Percentiles rank a stretch among this genome's conserved stretches.
Evolutionary conservation across 2,888 invertebrate species (phyloP).

Genomic region (Rhorus exstirpatorius): DNA sequence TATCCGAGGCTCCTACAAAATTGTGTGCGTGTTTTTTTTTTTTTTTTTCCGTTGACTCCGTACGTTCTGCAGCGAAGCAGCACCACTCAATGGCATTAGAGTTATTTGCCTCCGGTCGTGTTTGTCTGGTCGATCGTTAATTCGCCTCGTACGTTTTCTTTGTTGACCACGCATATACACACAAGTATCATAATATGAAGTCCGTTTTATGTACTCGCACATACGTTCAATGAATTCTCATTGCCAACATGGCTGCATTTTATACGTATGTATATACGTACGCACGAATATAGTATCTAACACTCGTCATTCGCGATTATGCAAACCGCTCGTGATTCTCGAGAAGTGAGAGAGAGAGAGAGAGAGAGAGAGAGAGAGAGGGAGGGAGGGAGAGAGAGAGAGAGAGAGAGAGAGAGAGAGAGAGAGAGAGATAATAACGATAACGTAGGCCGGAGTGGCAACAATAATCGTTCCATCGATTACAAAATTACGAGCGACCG

Average conservation of each 20-base stretch:
- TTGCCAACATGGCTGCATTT: conserved; percentile 51
- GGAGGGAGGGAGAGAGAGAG: conserved; percentile 12
- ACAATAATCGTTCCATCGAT: conserved; percentile 65
- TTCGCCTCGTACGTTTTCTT: conserved; percentile 44
- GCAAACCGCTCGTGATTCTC: conserved; percentile 60
- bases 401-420: conserved; percentile 47
- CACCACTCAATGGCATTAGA: conserved; percentile 27
- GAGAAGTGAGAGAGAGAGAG: conserved; percentile 22
- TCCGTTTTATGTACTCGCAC: not conserved
- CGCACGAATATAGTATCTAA: conserved; percentile 43
- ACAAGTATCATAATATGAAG: not conserved
- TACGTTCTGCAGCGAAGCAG: not conserved
- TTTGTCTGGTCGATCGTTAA: conserved; percentile 51
- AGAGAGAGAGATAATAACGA: too few relatives aligned
- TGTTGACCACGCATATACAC: conserved; percentile 33
- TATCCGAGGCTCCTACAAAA: not conserved
- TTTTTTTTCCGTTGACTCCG: not conserved
- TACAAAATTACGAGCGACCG: conserved; percentile 62
- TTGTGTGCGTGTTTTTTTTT: not conserved
- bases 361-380: conserved; percentile 16
- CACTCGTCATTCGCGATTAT: conserved; percentile 54
- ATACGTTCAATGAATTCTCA: conserved; percentile 61
- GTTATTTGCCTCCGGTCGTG: conserved; percentile 35
- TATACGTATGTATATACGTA: conserved; percentile 8
- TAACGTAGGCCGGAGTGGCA: conserved; percentile 57